phyloP scores from a whole-genome alignment of 2,888 invertebrate genomes.

The Trichacis sp. region DNA sequence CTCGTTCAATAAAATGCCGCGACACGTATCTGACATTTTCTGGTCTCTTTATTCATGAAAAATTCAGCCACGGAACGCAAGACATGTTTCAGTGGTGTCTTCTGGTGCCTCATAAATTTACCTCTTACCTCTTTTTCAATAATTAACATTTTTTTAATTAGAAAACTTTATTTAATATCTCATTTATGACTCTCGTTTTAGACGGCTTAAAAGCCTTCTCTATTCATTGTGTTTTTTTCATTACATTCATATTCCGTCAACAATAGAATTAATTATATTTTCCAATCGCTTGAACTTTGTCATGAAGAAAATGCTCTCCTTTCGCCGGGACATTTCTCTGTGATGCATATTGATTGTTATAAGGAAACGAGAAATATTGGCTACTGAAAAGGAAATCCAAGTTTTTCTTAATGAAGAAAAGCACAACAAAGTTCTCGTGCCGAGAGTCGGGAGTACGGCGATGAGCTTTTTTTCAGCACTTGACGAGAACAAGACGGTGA shows the following conservation, averaged over 20 bases:
- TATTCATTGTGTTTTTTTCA: no score
- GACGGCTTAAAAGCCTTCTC: no score
- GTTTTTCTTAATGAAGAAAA: not conserved
- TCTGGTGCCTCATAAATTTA: not conserved
- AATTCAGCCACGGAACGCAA: not conserved
- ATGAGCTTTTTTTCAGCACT: slow-evolving; percentile 2
- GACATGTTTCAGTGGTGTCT: not conserved
- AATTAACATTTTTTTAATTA: slow-evolving; percentile 4
- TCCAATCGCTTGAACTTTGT: not conserved
- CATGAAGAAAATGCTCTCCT: not conserved
- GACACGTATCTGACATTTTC: slow-evolving; percentile 7
- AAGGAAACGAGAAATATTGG: not conserved
- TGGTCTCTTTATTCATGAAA: not conserved
- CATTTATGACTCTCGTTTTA: not conserved
- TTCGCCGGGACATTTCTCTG: not conserved
- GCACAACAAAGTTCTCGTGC: not conserved
- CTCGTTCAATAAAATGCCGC: slow-evolving; percentile 3
- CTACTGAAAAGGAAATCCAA: not conserved
- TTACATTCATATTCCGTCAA: no score
- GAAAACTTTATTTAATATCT: not conserved
- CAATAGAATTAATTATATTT: no score
- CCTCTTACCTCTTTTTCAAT: not conserved
- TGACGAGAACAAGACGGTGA: not conserved
- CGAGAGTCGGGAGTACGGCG: not conserved
- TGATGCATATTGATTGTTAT: not conserved